Conservation (phyloP, 2,797 vertebrate species). For the Syngnathus acus region DNA sequence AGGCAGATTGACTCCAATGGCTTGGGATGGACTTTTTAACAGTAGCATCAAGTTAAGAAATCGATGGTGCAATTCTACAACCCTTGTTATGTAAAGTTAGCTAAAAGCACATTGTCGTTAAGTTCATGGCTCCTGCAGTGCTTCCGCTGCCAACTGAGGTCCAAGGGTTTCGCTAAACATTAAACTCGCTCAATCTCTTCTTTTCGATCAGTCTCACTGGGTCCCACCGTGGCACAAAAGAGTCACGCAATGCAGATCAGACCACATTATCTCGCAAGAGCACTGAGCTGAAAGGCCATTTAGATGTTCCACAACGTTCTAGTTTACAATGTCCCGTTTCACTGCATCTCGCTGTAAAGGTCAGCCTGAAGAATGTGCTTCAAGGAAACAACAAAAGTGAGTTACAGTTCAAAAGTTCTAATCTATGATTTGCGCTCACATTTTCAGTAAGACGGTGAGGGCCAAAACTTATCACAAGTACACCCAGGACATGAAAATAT, state of each 20-base stretch:
- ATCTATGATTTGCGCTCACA: constrained; percentile 55
- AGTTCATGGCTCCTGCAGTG: constrained; percentile 39
- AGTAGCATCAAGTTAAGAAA: constrained; percentile 37
- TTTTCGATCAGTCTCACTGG: constrained; percentile 34
- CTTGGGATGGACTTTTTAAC: constrained; percentile 27
- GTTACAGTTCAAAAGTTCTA: constrained; percentile 44
- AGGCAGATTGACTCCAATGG: constrained; percentile 34
- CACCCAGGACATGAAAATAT: constrained; percentile 79
- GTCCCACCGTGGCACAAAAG: constrained; percentile 37
- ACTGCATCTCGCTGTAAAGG: constrained; percentile 36
- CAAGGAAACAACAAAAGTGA: constrained; percentile 43
- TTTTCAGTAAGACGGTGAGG: constrained; percentile 68
- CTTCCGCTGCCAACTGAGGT: constrained; percentile 49
- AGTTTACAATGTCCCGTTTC: constrained; percentile 30
- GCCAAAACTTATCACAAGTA: constrained; percentile 76
- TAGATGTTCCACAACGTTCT: constrained; percentile 26
- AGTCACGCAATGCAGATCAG: constrained; percentile 9
- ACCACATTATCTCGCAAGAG: constrained; percentile 37
- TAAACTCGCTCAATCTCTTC: constrained; percentile 44
- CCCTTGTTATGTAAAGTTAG: constrained; percentile 36
- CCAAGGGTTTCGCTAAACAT: constrained; percentile 50
- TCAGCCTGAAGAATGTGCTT: constrained; percentile 56
- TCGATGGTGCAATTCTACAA: constrained; percentile 41
- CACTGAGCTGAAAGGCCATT: constrained; percentile 52
- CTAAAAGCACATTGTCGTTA: constrained; percentile 41